Conservation (phyloP, 2,888 invertebrate genomes). For the Netelia melanura region DNA sequence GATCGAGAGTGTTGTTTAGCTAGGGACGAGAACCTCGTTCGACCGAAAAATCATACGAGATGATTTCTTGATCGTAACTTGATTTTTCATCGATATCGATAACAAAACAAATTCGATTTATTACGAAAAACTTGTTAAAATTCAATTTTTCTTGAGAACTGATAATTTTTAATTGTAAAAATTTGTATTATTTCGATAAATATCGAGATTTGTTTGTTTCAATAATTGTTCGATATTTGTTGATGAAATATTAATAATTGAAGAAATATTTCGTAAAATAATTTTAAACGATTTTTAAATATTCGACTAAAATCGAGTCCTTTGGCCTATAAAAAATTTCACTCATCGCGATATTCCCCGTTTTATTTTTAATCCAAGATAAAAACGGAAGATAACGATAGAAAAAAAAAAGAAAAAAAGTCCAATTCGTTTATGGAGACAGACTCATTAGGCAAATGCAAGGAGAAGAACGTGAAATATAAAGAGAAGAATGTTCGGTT, state of each 20-base stretch:
- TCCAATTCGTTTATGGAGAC: slow-evolving; percentile 40
- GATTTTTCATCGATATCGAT: not conserved
- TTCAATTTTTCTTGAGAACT: too few species aligned
- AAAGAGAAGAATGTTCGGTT: not conserved
- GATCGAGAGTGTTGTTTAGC: not conserved
- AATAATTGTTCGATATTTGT: not conserved
- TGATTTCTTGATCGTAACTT: not conserved
- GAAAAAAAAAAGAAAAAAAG: not conserved
- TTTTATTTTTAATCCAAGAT: slow-evolving; percentile 8
- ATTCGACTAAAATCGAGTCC: not conserved
- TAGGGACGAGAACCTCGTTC: not conserved
- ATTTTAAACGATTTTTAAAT: slow-evolving; percentile 8
- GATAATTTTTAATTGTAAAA: too few species aligned
- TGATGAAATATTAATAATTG: too few species aligned
- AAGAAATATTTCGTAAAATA: not conserved
- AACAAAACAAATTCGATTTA: too few species aligned
- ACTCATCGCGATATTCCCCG: not conserved
- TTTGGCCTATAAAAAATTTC: not conserved
- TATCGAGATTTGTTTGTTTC: not conserved
- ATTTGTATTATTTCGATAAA: too few species aligned
- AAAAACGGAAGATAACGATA: not conserved
- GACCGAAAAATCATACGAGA: not conserved
- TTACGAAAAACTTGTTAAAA: too few species aligned
- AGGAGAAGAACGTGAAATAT: slow-evolving; percentile 13
- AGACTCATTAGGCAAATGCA: slow-evolving; percentile 58